Conservation (phyloP, 2,888 invertebrate species). For the Rutpela maculata region DNA sequence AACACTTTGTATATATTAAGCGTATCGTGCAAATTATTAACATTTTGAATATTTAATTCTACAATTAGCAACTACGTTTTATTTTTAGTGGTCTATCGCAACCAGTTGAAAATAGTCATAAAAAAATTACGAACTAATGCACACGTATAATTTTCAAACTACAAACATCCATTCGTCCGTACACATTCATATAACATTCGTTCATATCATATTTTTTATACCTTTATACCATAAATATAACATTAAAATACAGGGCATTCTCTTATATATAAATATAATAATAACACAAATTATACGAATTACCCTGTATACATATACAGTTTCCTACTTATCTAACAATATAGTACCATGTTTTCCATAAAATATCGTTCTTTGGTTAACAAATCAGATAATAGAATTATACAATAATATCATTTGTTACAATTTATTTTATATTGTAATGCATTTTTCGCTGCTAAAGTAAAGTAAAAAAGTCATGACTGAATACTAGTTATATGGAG, state of each 20-base stretch:
- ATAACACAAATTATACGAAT: slow-evolving; percentile 49
- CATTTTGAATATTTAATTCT: slow-evolving; percentile 37
- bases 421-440: slow-evolving; percentile 6
- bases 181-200: slow-evolving; percentile 10
- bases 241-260: slow-evolving; percentile 59
- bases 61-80: slow-evolving; percentile 39
- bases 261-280: slow-evolving; percentile 45
- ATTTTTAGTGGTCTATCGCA: slow-evolving; percentile 54
- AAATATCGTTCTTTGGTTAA: slow-evolving; percentile 36
- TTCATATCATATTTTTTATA: slow-evolving; percentile 17
- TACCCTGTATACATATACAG: slow-evolving; percentile 59
- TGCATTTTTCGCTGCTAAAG: not conserved
- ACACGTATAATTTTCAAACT: slow-evolving; percentile 49
- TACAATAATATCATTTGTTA: not conserved
- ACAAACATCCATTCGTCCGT: slow-evolving; percentile 48
- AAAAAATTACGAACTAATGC: slow-evolving; percentile 51
- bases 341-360: slow-evolving; percentile 55
- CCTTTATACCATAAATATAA: slow-evolving; percentile 47
- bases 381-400: slow-evolving; percentile 7
- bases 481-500: too few relatives aligned
- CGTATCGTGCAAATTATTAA: slow-evolving; percentile 50
- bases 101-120: slow-evolving; percentile 53
- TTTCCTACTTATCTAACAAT: slow-evolving; percentile 54
- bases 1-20: slow-evolving; percentile 47
- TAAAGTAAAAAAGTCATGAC: too few relatives aligned